A percentile compares a stretch with the other conserved stretches of the same genome.
These are phyloP conservation scores for Gastracanthus pulcherrimus DNA, from an alignment of 2,888 invertebrate genomes.

Conservation along the genomic window DNA sequence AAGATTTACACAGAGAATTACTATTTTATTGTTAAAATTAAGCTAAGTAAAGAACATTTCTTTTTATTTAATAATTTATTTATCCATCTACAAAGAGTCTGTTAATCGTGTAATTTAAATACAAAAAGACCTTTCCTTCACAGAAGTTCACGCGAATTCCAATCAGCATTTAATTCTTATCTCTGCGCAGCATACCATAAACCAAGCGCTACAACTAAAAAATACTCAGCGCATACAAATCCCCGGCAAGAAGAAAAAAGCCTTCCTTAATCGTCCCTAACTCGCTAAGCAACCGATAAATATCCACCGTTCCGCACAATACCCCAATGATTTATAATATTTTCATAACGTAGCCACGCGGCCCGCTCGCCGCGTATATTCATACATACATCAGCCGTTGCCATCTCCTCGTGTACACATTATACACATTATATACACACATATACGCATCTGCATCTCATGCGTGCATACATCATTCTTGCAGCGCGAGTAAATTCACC, in stretches of 20 bases:
- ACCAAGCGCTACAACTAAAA: too few species aligned
- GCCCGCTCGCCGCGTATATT: not conserved
- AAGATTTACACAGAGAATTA: not conserved
- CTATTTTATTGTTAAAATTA: not conserved
- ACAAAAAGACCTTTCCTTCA: too few species aligned
- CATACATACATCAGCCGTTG: not conserved
- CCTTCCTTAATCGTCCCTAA: not conserved
- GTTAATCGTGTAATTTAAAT: not conserved
- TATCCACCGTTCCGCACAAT: constrained; percentile 14
- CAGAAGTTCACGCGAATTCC: too few species aligned
- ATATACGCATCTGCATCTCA: not conserved
- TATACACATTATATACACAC: not conserved
- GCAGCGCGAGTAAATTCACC: constrained; percentile 1
- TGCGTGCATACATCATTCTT: not conserved
- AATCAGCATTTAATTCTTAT: not conserved
- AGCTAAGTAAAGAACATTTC: too few species aligned
- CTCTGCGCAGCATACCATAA: not conserved
- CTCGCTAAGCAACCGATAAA: constrained; percentile 19
- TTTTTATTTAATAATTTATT: too few species aligned
- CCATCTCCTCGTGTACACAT: not conserved
- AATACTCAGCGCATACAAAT: not conserved
- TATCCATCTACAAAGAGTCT: not conserved
- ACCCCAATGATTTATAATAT: constrained; percentile 31
- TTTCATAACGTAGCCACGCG: constrained; percentile 9
- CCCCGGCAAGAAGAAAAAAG: not conserved